Evolutionary conservation across 2,888 invertebrate genomes (phyloP).

Genomic region (Acrobasis suavella): DNA sequence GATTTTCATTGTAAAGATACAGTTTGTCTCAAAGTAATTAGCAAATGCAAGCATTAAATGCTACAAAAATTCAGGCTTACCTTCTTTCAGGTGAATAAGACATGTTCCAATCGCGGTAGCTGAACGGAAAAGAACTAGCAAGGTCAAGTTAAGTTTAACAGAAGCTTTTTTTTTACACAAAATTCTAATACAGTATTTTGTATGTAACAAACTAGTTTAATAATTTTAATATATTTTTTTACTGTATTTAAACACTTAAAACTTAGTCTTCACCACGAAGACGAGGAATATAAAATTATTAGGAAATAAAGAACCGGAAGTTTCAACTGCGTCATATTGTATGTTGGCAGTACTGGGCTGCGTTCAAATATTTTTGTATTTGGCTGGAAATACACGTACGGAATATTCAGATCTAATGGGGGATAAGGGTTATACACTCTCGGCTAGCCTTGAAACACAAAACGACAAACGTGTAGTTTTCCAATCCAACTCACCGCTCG

Average conservation of each 20-base stretch:
- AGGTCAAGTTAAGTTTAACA: slow-evolving; percentile 81
- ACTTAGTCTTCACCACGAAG: slow-evolving; percentile 41
- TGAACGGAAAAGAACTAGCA: slow-evolving; percentile 87
- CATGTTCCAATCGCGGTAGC: slow-evolving; percentile 91
- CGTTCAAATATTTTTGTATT: slow-evolving; percentile 18
- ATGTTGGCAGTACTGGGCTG: slow-evolving; percentile 47
- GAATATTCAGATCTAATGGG: too few species aligned
- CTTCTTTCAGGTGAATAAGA: slow-evolving; percentile 91
- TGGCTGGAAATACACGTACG: too few species aligned
- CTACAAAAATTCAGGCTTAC: slow-evolving; percentile 83
- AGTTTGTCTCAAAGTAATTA: slow-evolving; percentile 38
- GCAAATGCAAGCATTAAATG: slow-evolving; percentile 47
- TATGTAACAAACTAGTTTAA: neutral
- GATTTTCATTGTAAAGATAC: slow-evolving; percentile 27
- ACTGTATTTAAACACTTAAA: slow-evolving; percentile 38
- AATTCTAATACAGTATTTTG: slow-evolving; percentile 29
- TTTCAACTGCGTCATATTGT: slow-evolving; percentile 46
- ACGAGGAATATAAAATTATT: slow-evolving; percentile 54
- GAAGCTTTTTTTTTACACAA: slow-evolving; percentile 60
- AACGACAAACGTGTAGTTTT: too few species aligned
- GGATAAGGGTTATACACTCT: too few species aligned
- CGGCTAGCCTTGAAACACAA: too few species aligned
- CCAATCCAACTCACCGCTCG: too few species aligned
- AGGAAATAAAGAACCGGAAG: slow-evolving; percentile 69
- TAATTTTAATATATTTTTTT: slow-evolving; percentile 45